A percentile compares a stretch with the other conserved stretches of the same genome.
phyloP scores from a whole-genome alignment of 1,140 invertebrate genomes.

The Zaprionus africanus region DNA sequence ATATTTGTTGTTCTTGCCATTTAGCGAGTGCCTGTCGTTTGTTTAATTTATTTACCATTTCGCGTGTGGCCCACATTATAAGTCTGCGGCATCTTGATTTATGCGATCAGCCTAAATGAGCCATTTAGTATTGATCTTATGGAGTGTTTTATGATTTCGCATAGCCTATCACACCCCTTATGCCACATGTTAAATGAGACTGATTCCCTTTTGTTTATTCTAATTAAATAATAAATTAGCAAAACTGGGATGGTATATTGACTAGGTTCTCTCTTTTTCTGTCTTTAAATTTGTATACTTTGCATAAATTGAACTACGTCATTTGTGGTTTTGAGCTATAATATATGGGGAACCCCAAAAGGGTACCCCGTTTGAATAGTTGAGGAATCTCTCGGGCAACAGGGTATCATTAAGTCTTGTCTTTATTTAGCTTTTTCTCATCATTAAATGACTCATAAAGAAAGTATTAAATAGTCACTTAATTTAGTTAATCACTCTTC shows the following conservation, averaged over 20 bases:
- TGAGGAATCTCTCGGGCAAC: not conserved
- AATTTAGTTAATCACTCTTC: not conserved
- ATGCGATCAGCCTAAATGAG: slow-evolving; percentile 51
- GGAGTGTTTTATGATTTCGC: slow-evolving; percentile 19
- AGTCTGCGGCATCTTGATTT: slow-evolving; percentile 20
- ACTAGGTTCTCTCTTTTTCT: not conserved
- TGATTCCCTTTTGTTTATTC: not conserved
- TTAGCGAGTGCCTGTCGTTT: slow-evolving; percentile 68
- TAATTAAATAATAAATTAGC: not conserved
- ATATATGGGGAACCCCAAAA: not conserved
- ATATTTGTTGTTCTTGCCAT: slow-evolving; percentile 56
- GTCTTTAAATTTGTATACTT: not conserved
- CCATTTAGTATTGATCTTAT: slow-evolving; percentile 37
- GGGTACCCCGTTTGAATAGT: not conserved
- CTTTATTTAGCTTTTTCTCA: not conserved
- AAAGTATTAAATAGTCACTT: not conserved
- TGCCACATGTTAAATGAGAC: not conserved
- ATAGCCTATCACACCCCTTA: not conserved
- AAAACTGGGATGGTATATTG: not conserved
- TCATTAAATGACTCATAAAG: not conserved
- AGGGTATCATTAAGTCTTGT: not conserved
- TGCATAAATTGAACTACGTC: not conserved
- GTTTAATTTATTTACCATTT: slow-evolving; percentile 70
- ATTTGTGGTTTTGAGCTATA: not conserved
- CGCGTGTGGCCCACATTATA: slow-evolving; percentile 61